Percentiles rank a stretch among this genome's conserved stretches.
Evolutionary conservation across 1,140 invertebrate genomes (phyloP).

Genomic region (Hylaeus anthracinus): DNA sequence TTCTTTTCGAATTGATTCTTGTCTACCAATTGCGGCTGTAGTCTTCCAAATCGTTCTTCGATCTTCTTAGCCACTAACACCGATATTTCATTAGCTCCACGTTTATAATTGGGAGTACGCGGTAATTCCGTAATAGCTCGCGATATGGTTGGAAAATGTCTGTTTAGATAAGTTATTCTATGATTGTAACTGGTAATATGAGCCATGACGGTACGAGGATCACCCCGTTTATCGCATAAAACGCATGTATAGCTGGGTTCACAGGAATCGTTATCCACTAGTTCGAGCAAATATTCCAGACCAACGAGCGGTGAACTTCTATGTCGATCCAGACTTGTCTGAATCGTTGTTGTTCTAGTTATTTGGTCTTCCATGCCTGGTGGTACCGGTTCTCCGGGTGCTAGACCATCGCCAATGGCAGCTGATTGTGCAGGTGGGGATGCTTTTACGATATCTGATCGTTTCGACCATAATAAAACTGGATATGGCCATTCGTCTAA

Average conservation of each 20-base stretch:
- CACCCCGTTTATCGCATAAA: slow-evolving; percentile 88
- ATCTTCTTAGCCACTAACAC: slow-evolving; percentile 83
- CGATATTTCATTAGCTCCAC: slow-evolving; percentile 80
- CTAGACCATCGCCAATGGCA: slow-evolving; percentile 70
- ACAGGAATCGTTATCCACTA: slow-evolving; percentile 83
- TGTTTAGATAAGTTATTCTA: slow-evolving; percentile 83
- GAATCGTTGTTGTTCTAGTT: slow-evolving; percentile 81
- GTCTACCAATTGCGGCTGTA: slow-evolving; percentile 82
- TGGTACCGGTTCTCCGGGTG: slow-evolving; percentile 86
- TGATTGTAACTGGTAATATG: slow-evolving; percentile 89
- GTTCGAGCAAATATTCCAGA: slow-evolving; percentile 87
- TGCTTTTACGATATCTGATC: slow-evolving; percentile 71
- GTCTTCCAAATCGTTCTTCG: slow-evolving; percentile 83
- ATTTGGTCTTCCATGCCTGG: slow-evolving; percentile 87
- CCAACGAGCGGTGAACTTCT: slow-evolving; percentile 82
- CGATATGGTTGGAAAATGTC: slow-evolving; percentile 82
- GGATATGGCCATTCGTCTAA: slow-evolving; percentile 80
- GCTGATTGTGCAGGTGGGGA: slow-evolving; percentile 50
- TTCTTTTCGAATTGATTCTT: slow-evolving; percentile 81
- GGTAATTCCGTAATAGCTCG: slow-evolving; percentile 78
- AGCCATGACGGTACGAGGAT: slow-evolving; percentile 87
- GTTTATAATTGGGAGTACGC: slow-evolving; percentile 80
- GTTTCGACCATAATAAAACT: slow-evolving; percentile 77
- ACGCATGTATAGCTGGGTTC: slow-evolving; percentile 88
- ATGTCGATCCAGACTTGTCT: slow-evolving; percentile 81